Evolutionary conservation across 2,797 vertebrate genomes (phyloP).

Genomic region (Gobio occitaniae): DNA sequence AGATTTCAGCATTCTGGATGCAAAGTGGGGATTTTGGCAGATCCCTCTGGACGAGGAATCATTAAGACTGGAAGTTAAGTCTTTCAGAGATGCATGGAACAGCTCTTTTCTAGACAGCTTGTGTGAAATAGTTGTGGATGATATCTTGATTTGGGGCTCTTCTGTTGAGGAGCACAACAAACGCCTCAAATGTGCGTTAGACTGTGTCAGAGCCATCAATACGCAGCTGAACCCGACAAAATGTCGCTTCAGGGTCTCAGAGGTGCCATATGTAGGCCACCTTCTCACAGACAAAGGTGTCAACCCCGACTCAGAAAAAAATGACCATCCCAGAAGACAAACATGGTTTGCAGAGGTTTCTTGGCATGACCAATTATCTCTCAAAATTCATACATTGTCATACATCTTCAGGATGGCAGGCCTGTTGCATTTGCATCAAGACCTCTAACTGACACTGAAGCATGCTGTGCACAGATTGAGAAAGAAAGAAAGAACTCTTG

Average conservation of each 20-base stretch:
- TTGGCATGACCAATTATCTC: constrained; percentile 37
- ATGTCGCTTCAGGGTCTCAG: too few relatives aligned
- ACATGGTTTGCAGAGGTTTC: constrained; percentile 11
- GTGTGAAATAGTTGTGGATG: constrained; percentile 28
- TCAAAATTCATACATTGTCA: constrained; percentile 15
- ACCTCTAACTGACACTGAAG: constrained; percentile 9
- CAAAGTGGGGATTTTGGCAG: constrained; percentile 38
- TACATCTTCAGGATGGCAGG: constrained; percentile 39
- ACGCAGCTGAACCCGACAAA: neutral
- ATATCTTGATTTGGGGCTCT: constrained; percentile 1
- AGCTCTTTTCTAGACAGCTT: neutral
- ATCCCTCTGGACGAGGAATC: constrained; percentile 19
- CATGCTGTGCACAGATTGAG: neutral
- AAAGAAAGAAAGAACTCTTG: constrained; percentile 27
- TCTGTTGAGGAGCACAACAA: neutral
- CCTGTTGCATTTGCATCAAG: constrained; percentile 16
- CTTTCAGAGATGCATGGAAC: constrained; percentile 24
- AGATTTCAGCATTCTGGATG: neutral
- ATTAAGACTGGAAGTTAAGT: constrained; percentile 25
- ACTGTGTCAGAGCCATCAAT: neutral
- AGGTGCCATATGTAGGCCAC: too few relatives aligned
- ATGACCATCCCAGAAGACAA: neutral
- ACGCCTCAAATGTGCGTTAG: neutral
- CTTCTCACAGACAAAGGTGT: neutral
- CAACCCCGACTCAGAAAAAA: constrained; percentile 11